Base-by-base conservation (phyloP, 2,888 invertebrate species). In the Drosophila nr. perissopoda region DNA sequence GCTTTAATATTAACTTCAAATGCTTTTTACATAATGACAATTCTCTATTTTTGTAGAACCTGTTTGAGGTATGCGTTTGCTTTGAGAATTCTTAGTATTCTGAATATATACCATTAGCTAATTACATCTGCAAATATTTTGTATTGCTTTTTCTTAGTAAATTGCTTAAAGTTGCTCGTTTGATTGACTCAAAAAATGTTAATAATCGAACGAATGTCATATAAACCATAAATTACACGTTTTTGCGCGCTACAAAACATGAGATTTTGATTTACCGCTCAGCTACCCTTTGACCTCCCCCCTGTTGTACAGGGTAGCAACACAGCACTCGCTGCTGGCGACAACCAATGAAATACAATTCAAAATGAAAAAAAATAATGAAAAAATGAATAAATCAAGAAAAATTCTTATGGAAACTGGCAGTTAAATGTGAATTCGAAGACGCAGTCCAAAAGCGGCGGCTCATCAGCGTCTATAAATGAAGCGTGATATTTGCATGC, bases 401-500 rank as follows among this genome's bases (percentile, higher is more conserved):
- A 56, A 59, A 62, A 78, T 56, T 72, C 81, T 72, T 72, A 57
- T 68, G 73, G 52, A 65, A 80, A 68, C 76, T 78, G 76, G 72
- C 78, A 80, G 76, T 78, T 76, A 72, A 78, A 78, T 80, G 81
- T 67, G 72, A 80, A 76, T 80, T 76, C 63, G 67, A 78, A 46
- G 81, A 68, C 60, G 71, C 71, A 67, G 79, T 29, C 68, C n/a
- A 25, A 27, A 51, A 57, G 34, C 52, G 11, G 42, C 64, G 69
- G 27, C 58, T 40, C 69, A 58, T 59, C 70, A 67, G 67, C 65
- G 71, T 65, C 68, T 66, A 64, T 53, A 77, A 68, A 81, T 74
- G 67, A 79, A 77, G 79, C 81, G 74, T 81, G 81, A 87, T 81
- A 89, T 74, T 81, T 83, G 79, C 78, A 81, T 75, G 78, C 51